Percentiles rank a stretch among this genome's conserved stretches.
These are phyloP conservation scores for Calliphora vomitoria DNA, from an alignment of 2,888 invertebrate species.

Conservation along the genomic window DNA sequence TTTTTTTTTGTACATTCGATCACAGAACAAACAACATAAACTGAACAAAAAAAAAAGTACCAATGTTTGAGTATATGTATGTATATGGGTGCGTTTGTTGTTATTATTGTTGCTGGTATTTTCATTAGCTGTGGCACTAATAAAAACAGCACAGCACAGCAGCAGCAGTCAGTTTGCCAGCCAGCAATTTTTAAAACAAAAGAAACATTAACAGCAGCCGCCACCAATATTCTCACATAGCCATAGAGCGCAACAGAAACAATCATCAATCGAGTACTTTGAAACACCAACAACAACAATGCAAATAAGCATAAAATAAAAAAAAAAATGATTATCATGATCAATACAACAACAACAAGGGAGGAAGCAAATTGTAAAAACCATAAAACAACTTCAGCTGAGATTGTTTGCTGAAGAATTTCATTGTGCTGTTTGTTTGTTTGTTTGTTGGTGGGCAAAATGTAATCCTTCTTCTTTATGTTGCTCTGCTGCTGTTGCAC, in stretches of 20 bases:
- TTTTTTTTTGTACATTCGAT: conserved; percentile 39
- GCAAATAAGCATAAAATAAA: neutral
- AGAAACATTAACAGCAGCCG: conserved; percentile 44
- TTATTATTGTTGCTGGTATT: conserved; percentile 21
- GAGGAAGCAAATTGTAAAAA: neutral
- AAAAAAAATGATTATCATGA: conserved; percentile 3
- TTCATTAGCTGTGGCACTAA: conserved; percentile 15
- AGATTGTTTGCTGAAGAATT: too few species aligned
- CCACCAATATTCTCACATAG: neutral
- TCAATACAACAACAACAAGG: neutral
- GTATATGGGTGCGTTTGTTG: conserved; percentile 28
- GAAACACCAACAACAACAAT: neutral
- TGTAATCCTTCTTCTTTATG: too few species aligned
- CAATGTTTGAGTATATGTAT: conserved; percentile 1
- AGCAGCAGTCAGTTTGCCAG: neutral
- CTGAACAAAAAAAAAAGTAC: neutral
- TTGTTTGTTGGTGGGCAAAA: too few species aligned
- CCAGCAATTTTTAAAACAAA: conserved; percentile 40
- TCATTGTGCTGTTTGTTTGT: too few species aligned
- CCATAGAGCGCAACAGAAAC: neutral
- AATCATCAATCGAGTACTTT: neutral
- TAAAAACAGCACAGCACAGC: conserved; percentile 21
- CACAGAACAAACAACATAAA: conserved; percentile 19
- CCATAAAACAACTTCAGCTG: too few species aligned
- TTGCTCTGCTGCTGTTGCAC: too few species aligned